These are phyloP conservation scores for Valencia hispanica DNA, from an alignment of 2,797 vertebrate species.

Conservation along the genomic window DNA sequence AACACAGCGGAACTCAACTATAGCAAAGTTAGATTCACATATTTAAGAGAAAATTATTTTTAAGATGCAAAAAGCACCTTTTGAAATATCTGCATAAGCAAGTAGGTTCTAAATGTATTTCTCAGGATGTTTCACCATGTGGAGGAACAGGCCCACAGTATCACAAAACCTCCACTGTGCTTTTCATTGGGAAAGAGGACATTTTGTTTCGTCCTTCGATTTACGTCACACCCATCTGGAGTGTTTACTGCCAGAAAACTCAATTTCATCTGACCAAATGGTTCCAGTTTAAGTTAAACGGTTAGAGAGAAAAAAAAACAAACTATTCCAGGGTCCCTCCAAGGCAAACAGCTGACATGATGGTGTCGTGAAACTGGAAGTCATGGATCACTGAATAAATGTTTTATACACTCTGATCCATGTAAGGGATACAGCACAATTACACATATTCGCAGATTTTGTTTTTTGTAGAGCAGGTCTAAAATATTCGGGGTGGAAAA, in stretches of 20 bases:
- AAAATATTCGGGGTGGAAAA: too few species aligned
- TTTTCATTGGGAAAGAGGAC: too few species aligned
- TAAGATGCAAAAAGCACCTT: neutral
- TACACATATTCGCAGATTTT: too few species aligned
- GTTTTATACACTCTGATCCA: too few species aligned
- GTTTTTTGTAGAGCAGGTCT: too few species aligned
- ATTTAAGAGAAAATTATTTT: neutral
- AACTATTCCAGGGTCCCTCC: too few species aligned
- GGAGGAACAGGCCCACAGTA: too few species aligned
- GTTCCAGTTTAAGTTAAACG: neutral
- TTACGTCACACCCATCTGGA: neutral
- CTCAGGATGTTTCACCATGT: too few species aligned
- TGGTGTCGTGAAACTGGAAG: neutral
- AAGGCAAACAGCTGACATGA: neutral
- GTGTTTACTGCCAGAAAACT: neutral
- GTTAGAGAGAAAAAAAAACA: neutral
- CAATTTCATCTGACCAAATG: neutral
- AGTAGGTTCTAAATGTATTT: too few species aligned
- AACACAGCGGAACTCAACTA: neutral
- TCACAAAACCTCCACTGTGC: too few species aligned
- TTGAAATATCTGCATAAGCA: neutral
- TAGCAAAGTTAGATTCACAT: neutral
- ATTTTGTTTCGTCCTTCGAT: neutral
- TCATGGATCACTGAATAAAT: neutral
- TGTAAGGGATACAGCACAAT: too few species aligned